phyloP scores from a whole-genome alignment of 2,113 vertebrate genomes.

The Todiramphus saurophagus region DNA sequence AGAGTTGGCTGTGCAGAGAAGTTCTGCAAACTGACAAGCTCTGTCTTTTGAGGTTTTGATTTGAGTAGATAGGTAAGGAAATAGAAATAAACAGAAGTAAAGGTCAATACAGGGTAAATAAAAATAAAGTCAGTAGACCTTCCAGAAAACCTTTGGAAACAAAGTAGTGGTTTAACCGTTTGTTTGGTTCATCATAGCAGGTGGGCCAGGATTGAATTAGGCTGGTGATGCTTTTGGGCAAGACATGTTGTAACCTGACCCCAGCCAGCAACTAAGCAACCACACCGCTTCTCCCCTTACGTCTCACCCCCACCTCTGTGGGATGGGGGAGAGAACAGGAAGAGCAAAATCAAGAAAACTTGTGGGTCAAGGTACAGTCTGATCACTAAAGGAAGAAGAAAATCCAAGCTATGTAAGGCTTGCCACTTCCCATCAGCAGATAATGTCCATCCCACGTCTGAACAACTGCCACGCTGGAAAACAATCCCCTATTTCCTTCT shows the following conservation, averaged over 20 bases:
- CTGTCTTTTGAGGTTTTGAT: background rate
- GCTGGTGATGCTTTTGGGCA: background rate
- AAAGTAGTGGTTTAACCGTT: background rate
- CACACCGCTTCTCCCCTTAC: no score
- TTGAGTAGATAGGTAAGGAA: background rate
- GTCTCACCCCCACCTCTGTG: no score
- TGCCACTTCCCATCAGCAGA: background rate
- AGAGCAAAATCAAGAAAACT: background rate
- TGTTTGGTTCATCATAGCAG: background rate
- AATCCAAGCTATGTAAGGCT: background rate
- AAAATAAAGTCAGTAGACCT: background rate
- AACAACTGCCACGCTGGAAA: background rate
- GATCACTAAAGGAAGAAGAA: background rate
- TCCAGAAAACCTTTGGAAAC: background rate
- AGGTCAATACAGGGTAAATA: background rate
- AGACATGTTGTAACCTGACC: background rate
- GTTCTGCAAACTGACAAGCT: background rate
- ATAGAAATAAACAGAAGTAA: background rate
- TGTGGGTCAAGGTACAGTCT: fast-evolving
- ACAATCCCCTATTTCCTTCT: background rate
- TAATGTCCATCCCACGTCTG: background rate
- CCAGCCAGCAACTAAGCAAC: fast-evolving
- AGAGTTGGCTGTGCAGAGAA: background rate
- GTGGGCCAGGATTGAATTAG: background rate
- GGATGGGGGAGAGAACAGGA: background rate